Evolutionary conservation across 1,140 invertebrate species (phyloP), one percentile per base, ranked within the genome.

Genomic region (Lucilia cuprina): DNA sequence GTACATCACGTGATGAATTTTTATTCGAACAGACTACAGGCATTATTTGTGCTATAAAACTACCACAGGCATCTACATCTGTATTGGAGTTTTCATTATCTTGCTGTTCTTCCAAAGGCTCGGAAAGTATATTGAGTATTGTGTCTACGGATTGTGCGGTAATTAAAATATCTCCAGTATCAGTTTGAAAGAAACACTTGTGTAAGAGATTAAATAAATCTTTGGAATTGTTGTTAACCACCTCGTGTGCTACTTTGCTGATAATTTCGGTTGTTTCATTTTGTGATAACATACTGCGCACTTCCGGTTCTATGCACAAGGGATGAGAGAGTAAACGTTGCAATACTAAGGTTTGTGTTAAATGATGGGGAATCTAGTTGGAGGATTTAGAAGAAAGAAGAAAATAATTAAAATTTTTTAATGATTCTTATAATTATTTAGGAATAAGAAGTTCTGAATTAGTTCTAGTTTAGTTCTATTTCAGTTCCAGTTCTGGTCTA

Each of bases 211-310:
- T 91, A 5, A 92, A 85, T 83, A 92, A 91, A 10, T 91, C 88
- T 30, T 89, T 86, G 82, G 88, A 89, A n/a, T 91, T 88, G 83
- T 92, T 91, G 13, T 87, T 85, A 10, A 92, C 87, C 49, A 91
- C 89, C 78, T 91, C 89, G 17, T 89, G 87, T 0, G 90, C 89
- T 82, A 92, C 91, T 14, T 90, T 86, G 7, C 90, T 82, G 77
- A 93, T 89, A 19, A 92, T 90, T 25, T 88, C 82, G 35, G 89
- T 90, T 12, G 92, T 91, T 82, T 91, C 87, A 10, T 89, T 84
- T 5, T 88, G 87, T 82, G 88, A 85, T 0, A 93, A 91, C 93
- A 94, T 94, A 30, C 92, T 89, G 83, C 92, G 92, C 8, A 94
- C 89, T 2, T 91, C 84, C 7, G 85, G 84, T 87, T 93, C 92